phyloP scores from a whole-genome alignment of 1,140 invertebrate species.

The Vanessa atalanta region DNA sequence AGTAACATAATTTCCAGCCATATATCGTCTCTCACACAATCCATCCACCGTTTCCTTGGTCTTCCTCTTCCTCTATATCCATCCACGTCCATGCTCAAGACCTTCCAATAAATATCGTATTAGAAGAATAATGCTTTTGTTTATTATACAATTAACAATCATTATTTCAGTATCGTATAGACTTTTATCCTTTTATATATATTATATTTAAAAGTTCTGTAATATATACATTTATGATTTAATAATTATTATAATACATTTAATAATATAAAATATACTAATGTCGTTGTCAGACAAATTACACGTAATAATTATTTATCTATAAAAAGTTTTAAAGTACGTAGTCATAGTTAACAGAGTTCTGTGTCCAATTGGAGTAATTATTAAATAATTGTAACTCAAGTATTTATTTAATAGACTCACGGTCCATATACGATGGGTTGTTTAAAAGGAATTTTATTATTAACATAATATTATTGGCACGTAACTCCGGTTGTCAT shows the following conservation, averaged over 20 bases:
- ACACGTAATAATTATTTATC: constrained; percentile 12
- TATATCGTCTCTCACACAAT: too few relatives aligned
- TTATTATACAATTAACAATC: too few relatives aligned
- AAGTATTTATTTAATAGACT: constrained; percentile 29
- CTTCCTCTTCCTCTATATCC: too few relatives aligned
- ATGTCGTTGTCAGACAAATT: constrained; percentile 10
- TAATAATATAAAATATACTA: not conserved
- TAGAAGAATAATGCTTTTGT: too few relatives aligned
- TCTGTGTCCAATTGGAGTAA: constrained; percentile 21
- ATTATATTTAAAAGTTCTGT: too few relatives aligned
- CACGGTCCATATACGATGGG: constrained; percentile 24
- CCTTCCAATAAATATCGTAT: too few relatives aligned
- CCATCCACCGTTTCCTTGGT: too few relatives aligned
- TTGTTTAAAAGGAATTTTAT: constrained; percentile 18
- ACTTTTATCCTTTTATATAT: too few relatives aligned
- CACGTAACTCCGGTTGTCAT: not conserved
- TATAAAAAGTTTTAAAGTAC: constrained; percentile 12
- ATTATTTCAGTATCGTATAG: too few relatives aligned
- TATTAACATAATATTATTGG: constrained; percentile 17
- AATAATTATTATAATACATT: not conserved
- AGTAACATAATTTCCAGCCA: too few relatives aligned
- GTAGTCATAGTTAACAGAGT: constrained; percentile 9
- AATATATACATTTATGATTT: not conserved
- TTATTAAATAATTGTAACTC: constrained; percentile 17
- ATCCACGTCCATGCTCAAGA: too few relatives aligned